These are phyloP conservation scores for Drymonia ruficornis DNA, from an alignment of 2,888 invertebrate species.

Conservation along the genomic window DNA sequence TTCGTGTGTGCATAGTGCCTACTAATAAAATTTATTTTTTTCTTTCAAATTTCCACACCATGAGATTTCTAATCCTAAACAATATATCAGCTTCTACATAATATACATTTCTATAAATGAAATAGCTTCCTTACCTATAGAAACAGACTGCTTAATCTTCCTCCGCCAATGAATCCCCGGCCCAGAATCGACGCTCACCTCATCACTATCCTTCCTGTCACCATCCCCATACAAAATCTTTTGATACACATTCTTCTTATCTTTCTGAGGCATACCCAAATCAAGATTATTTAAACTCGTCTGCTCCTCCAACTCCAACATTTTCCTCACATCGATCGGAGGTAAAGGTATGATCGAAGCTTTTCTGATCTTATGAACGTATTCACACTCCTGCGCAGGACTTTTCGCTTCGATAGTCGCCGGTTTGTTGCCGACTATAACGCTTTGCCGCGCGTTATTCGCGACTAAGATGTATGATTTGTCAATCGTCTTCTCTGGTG, in stretches of 20 bases:
- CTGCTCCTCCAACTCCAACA: slow-evolving; percentile 58
- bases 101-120: neutral
- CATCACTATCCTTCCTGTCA: slow-evolving; percentile 49
- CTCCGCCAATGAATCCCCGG: slow-evolving; percentile 66
- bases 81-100: too few relatives aligned
- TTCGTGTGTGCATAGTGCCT: too few relatives aligned
- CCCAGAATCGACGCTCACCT: slow-evolving; percentile 40
- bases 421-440: slow-evolving; percentile 68
- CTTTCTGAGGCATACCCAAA: slow-evolving; percentile 62
- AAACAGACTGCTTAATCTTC: slow-evolving; percentile 56
- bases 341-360: slow-evolving; percentile 66
- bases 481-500: slow-evolving; percentile 31
- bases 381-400: slow-evolving; percentile 58
- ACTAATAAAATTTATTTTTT: too few relatives aligned
- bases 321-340: slow-evolving; percentile 71
- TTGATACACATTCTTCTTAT: slow-evolving; percentile 73
- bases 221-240: slow-evolving; percentile 72
- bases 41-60: too few relatives aligned
- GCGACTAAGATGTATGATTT: slow-evolving; percentile 75
- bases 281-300: slow-evolving; percentile 54
- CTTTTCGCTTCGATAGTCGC: slow-evolving; percentile 46
- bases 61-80: too few relatives aligned
- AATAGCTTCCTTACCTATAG: slow-evolving; percentile 26
- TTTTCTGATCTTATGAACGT: slow-evolving; percentile 77
- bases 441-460: slow-evolving; percentile 75